Percentiles rank a stretch among this genome's conserved stretches.
phyloP scores from a whole-genome alignment of 2,888 invertebrate species.

The Pristionchus maxplancki region DNA sequence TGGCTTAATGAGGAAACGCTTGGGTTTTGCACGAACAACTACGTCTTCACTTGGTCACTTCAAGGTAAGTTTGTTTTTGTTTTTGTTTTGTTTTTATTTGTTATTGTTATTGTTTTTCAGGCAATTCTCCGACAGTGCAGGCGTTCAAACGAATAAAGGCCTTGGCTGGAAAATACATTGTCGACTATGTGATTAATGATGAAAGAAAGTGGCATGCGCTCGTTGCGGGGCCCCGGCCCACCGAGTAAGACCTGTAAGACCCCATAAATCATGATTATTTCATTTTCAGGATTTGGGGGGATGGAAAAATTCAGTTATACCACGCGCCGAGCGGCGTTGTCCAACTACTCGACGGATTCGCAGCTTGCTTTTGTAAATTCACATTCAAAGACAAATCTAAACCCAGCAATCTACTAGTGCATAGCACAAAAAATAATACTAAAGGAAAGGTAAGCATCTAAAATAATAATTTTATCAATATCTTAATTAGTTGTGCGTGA shows the following conservation, averaged over 20 bases:
- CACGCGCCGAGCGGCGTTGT: background rate
- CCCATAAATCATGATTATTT: no score
- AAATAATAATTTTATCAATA: background rate
- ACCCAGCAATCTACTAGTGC: background rate
- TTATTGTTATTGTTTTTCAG: background rate
- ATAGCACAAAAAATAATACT: background rate
- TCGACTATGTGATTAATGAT: background rate
- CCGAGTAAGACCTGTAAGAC: no score
- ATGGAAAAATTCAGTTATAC: background rate
- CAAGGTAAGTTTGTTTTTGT: background rate
- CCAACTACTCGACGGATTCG: background rate
- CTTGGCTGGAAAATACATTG: background rate
- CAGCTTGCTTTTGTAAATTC: background rate
- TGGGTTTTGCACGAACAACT: slow-evolving; percentile 94
- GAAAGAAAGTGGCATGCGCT: background rate
- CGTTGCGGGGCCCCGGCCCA: background rate
- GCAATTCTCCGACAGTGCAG: background rate
- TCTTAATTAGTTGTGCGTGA: background rate
- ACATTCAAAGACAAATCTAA: background rate
- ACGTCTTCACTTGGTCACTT: slow-evolving; percentile 82
- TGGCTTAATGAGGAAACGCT: slow-evolving; percentile 97
- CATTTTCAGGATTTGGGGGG: no score
- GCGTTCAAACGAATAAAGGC: background rate
- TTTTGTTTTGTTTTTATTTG: background rate
- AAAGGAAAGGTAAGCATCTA: background rate